Percentiles rank a stretch among this genome's conserved stretches.
Conservation (phyloP, 53 echinoderm and acorn worm genomes). For the Actinopyga echinites region DNA sequence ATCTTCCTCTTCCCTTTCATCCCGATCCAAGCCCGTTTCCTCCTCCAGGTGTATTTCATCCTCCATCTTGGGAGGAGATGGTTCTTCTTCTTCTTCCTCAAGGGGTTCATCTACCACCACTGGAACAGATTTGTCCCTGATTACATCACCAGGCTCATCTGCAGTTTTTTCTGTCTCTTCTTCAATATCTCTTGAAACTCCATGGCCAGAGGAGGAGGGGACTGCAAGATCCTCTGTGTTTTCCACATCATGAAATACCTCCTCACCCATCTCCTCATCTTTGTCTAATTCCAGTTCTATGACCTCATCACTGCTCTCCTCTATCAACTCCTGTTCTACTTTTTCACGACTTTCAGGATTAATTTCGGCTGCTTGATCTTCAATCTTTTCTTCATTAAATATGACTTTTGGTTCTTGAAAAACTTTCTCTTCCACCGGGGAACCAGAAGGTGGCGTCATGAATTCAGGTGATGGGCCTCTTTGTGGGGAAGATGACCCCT, state of each 20-base stretch:
- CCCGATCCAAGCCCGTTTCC: not conserved
- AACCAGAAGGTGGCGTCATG: conserved; percentile 19
- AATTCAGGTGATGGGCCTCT: conserved; percentile 18
- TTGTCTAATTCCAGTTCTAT: too few species aligned
- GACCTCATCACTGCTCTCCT: not conserved
- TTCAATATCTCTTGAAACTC: not conserved
- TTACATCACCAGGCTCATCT: too few species aligned
- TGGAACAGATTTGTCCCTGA: too few species aligned
- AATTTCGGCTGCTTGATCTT: not conserved
- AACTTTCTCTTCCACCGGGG: not conserved
- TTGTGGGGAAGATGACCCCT: not conserved
- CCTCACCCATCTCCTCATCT: not conserved
- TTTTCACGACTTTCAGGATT: not conserved
- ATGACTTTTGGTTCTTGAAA: not conserved
- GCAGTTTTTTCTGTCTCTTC: not conserved
- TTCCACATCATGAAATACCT: conserved; percentile 17
- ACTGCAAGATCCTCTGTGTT: conserved; percentile 9
- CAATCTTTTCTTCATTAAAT: not conserved
- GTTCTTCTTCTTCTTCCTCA: not conserved
- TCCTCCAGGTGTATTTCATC: not conserved
- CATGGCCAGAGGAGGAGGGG: too few species aligned
- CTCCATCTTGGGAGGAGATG: conserved; percentile 7
- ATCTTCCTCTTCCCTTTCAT: not conserved
- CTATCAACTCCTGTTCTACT: not conserved
- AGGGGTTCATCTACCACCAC: not conserved